Conservation (phyloP, 2,113 vertebrate genomes). For the Protobothrops flavoviridis region DNA sequence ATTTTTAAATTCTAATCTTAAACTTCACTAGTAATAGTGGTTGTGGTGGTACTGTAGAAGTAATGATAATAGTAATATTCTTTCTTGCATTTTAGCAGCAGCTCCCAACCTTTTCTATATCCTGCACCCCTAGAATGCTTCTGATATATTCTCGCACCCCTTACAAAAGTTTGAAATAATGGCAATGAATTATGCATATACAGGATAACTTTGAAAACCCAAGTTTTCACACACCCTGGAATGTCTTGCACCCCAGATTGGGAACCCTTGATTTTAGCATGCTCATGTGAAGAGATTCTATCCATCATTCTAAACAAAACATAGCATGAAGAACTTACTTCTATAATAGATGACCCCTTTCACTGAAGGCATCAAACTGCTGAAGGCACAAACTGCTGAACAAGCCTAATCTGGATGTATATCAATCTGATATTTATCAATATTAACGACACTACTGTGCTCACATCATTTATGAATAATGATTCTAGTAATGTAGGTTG, state of each 20-base stretch:
- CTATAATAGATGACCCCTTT: conserved; percentile 22
- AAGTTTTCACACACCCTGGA: no score
- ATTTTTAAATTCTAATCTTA: not conserved
- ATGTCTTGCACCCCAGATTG: no score
- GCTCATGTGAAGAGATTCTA: not conserved
- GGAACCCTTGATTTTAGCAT: not conserved
- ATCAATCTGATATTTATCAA: conserved; percentile 28
- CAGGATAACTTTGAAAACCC: no score
- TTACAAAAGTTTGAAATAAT: no score
- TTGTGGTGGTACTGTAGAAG: not conserved
- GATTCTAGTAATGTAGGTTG: not conserved
- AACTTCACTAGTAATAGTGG: not conserved
- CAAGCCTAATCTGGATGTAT: conserved; percentile 7
- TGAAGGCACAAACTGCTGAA: not conserved
- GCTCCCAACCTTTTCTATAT: no score
- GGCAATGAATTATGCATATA: no score
- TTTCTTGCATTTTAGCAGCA: not conserved
- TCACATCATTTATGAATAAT: conserved; percentile 8
- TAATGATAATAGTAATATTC: not conserved
- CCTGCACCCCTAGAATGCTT: no score
- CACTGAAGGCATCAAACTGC: not conserved
- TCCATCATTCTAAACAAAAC: conserved; percentile 5
- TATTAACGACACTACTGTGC: conserved; percentile 16
- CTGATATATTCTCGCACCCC: no score
- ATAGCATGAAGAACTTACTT: not conserved